phyloP scores from a whole-genome alignment of 2,797 vertebrate genomes.

The Sebastes nivosus region DNA sequence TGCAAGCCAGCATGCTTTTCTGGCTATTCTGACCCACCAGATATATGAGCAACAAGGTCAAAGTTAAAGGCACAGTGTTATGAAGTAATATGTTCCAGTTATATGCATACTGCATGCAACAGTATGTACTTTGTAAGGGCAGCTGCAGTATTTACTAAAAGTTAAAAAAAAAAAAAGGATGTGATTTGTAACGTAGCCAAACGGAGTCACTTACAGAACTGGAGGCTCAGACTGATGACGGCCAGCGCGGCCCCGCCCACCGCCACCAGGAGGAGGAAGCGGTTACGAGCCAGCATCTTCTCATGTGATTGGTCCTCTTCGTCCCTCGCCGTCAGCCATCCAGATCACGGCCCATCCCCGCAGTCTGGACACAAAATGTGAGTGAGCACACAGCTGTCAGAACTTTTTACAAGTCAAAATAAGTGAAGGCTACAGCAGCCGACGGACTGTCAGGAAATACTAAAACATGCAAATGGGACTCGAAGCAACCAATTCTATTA shows the following conservation, averaged over 20 bases:
- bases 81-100: too few relatives aligned
- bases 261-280: constrained; percentile 78
- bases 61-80: too few relatives aligned
- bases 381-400: neutral
- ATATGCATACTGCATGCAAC: too few relatives aligned
- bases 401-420: neutral
- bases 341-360: constrained; percentile 49
- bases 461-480: rapidly evolving
- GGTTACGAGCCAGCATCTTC: constrained; percentile 80
- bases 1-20: too few relatives aligned
- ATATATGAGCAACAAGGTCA: too few relatives aligned
- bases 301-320: constrained; percentile 44
- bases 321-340: constrained; percentile 67
- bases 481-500: neutral
- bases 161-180: too few relatives aligned
- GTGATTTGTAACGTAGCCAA: too few relatives aligned
- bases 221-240: constrained; percentile 77
- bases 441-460: neutral
- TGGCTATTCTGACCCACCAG: too few relatives aligned
- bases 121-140: too few relatives aligned
- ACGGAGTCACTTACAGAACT: constrained; percentile 75
- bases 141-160: too few relatives aligned
- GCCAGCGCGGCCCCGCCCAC: constrained; percentile 72
- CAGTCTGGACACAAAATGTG: constrained; percentile 20
- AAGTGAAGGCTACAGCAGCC: neutral